Conservation (phyloP, 2,113 vertebrate genomes). For the Planiliza haematocheilus region DNA sequence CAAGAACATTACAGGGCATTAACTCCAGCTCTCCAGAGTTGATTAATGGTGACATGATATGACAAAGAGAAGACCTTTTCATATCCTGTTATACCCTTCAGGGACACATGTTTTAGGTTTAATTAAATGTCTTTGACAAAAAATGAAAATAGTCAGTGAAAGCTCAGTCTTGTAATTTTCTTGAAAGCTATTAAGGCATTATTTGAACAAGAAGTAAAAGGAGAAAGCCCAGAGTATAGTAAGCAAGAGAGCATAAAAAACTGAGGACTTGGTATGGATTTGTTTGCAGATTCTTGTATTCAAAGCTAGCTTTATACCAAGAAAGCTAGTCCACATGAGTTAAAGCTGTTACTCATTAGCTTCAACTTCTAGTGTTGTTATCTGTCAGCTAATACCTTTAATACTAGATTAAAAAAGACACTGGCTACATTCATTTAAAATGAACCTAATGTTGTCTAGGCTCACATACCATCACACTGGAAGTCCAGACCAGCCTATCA, state of each 20-base stretch:
- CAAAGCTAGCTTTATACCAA: too few species aligned
- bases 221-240: neutral
- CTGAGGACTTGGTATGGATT: constrained; percentile 6
- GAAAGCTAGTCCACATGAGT: too few species aligned
- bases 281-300: neutral
- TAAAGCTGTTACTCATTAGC: too few species aligned
- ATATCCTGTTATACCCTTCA: neutral
- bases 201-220: neutral
- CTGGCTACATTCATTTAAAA: too few species aligned
- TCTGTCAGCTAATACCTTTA: too few species aligned
- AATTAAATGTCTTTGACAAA: constrained; percentile 16
- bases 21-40: neutral
- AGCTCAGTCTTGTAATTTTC: neutral
- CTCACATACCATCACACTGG: too few species aligned
- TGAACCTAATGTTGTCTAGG: too few species aligned
- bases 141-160: constrained; percentile 10
- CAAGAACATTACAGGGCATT: constrained; percentile 10
- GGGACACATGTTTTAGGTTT: constrained; percentile 1
- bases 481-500: too few species aligned
- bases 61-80: constrained; percentile 26
- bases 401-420: too few species aligned
- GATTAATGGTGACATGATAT: constrained; percentile 12
- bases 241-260: constrained; percentile 4
- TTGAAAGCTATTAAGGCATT: neutral
- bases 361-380: too few species aligned